phyloP scores from a whole-genome alignment of 2,113 vertebrate species.

The Charina bottae region DNA sequence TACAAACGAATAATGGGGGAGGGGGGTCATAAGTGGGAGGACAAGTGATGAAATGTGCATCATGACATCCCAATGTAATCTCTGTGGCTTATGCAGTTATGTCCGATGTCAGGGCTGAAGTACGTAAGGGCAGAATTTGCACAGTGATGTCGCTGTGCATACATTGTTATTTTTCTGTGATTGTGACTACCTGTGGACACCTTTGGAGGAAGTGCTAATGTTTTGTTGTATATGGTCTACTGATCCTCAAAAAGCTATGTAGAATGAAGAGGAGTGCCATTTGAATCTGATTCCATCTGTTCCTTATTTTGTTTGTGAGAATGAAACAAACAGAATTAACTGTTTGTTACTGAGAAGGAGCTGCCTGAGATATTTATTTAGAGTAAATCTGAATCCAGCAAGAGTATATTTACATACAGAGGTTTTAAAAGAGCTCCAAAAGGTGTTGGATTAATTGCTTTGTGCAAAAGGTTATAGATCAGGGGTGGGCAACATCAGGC shows the following conservation, averaged over 20 bases:
- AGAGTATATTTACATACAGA: background rate
- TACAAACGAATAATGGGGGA: conserved; percentile 29
- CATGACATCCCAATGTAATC: background rate
- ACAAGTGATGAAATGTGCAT: background rate
- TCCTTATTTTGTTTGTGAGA: background rate
- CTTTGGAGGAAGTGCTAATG: background rate
- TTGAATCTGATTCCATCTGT: conserved; percentile 15
- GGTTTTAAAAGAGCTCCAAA: background rate
- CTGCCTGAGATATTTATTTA: conserved; percentile 7
- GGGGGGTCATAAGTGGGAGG: background rate
- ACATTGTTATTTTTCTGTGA: background rate
- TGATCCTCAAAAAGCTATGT: conserved; percentile 28
- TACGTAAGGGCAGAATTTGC: background rate
- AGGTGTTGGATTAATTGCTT: background rate
- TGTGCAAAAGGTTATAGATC: background rate
- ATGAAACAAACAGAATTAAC: background rate
- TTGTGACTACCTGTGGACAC: background rate
- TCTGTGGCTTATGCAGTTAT: background rate
- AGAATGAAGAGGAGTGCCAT: background rate
- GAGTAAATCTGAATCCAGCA: background rate
- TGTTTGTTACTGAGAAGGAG: background rate
- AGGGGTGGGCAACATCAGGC: no score
- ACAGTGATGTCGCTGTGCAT: background rate
- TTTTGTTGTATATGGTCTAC: background rate
- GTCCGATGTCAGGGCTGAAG: background rate